These are phyloP conservation scores for Acanthopagrus latus DNA, from an alignment of 2,797 vertebrate species.

Conservation along the genomic window DNA sequence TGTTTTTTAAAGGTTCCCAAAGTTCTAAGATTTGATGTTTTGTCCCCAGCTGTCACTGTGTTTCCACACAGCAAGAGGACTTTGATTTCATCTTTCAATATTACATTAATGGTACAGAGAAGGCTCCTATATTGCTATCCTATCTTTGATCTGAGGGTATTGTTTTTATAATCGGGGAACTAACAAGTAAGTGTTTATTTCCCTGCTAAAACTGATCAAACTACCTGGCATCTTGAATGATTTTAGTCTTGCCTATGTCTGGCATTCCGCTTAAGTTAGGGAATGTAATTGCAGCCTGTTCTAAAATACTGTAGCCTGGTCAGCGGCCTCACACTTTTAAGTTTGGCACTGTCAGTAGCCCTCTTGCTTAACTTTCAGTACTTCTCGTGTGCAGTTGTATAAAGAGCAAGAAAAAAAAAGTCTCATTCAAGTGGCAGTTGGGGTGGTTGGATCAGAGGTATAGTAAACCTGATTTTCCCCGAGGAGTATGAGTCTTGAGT, in stretches of 20 bases:
- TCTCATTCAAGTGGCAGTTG: no score
- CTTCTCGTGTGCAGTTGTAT: no score
- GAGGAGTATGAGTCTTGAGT: no score
- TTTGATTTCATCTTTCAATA: constrained; percentile 9
- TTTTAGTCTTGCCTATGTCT: background rate
- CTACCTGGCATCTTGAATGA: background rate
- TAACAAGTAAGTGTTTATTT: background rate
- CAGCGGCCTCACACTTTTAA: no score
- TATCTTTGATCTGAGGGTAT: background rate
- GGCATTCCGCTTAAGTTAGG: no score
- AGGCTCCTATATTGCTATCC: background rate
- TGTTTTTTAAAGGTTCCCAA: constrained; percentile 16
- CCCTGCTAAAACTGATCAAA: background rate
- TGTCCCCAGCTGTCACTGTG: constrained; percentile 14
- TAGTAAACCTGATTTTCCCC: no score
- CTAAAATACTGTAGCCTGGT: no score
- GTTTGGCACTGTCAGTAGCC: no score
- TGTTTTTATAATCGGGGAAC: background rate
- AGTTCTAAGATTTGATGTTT: background rate
- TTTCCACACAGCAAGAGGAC: constrained; percentile 5
- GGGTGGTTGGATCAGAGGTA: no score
- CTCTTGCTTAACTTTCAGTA: no score
- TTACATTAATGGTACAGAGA: background rate
- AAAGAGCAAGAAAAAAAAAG: no score
- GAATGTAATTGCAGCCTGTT: no score